Conservation (phyloP, 2,888 invertebrate genomes). For the Thymelicus acteon region DNA sequence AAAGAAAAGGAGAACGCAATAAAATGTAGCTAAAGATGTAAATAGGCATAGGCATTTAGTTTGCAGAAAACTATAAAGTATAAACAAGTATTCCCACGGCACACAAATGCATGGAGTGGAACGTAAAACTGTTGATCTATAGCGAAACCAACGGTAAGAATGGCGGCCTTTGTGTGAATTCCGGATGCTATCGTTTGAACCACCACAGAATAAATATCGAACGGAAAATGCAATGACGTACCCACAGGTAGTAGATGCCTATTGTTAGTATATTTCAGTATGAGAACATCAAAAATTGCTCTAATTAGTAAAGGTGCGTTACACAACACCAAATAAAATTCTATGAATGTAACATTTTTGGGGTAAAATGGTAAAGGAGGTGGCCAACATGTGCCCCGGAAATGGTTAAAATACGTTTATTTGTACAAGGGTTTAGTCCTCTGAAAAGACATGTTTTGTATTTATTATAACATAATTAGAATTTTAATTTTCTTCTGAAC, state of each 20-base stretch:
- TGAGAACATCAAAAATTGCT: too few relatives aligned
- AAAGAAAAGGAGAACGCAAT: neutral
- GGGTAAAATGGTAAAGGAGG: too few relatives aligned
- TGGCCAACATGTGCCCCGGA: too few relatives aligned
- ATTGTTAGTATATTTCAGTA: too few relatives aligned
- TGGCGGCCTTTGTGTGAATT: constrained; percentile 24
- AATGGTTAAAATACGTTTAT: too few relatives aligned
- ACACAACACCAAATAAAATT: too few relatives aligned
- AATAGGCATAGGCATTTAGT: constrained; percentile 22
- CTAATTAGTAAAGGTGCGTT: too few relatives aligned
- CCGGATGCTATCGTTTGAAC: constrained; percentile 23
- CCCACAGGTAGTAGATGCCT: neutral
- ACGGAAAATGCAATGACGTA: neutral
- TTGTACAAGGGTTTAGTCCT: too few relatives aligned
- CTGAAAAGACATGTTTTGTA: too few relatives aligned
- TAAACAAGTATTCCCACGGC: constrained; percentile 27
- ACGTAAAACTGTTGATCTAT: constrained; percentile 33
- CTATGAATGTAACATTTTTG: too few relatives aligned
- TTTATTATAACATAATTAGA: too few relatives aligned
- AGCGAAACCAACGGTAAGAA: constrained; percentile 19
- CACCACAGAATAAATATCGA: neutral
- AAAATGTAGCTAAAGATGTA: constrained; percentile 8
- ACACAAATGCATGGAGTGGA: constrained; percentile 27
- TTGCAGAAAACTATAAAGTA: constrained; percentile 8
- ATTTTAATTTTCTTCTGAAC: too few relatives aligned